Conservation (phyloP, 64 coral and sea anemone genomes). For the Platygyra sinensis region DNA sequence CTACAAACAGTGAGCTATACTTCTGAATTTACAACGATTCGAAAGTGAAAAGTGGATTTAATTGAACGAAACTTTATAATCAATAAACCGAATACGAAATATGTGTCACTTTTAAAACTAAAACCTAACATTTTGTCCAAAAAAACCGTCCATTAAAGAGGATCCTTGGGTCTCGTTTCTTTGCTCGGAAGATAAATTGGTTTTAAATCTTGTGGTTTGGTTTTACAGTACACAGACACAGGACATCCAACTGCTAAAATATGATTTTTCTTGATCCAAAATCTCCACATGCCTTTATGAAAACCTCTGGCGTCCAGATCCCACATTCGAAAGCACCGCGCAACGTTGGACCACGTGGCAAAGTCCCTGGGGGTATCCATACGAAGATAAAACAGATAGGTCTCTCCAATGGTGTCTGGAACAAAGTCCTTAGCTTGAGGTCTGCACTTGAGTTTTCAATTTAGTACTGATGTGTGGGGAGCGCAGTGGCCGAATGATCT, state of each 20-base stretch:
- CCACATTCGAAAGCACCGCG: slow-evolving; percentile 88
- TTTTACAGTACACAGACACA: slow-evolving; percentile 73
- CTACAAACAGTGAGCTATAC: no score
- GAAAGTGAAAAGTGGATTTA: no score
- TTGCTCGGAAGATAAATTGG: slow-evolving; percentile 85
- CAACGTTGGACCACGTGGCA: slow-evolving; percentile 78
- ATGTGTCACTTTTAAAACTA: no score
- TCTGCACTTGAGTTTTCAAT: slow-evolving; percentile 45
- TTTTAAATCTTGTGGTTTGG: slow-evolving; percentile 59
- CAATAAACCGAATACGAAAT: no score
- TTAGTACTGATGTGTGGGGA: no score
- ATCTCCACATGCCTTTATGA: slow-evolving; percentile 89
- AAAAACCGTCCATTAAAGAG: background rate
- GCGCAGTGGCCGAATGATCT: no score
- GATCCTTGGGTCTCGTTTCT: no score
- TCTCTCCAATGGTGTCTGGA: slow-evolving; percentile 66
- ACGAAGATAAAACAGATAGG: slow-evolving; percentile 88
- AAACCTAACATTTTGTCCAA: no score
- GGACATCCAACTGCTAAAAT: slow-evolving; percentile 73
- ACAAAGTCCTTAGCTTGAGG: slow-evolving; percentile 75
- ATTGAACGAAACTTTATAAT: no score
- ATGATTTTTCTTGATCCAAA: no score
- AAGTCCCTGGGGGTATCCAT: slow-evolving; percentile 68
- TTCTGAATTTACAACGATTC: no score
- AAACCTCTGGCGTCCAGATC: slow-evolving; percentile 84